Conservation (phyloP, 2,797 vertebrate species). For the Girardinus metallicus region DNA sequence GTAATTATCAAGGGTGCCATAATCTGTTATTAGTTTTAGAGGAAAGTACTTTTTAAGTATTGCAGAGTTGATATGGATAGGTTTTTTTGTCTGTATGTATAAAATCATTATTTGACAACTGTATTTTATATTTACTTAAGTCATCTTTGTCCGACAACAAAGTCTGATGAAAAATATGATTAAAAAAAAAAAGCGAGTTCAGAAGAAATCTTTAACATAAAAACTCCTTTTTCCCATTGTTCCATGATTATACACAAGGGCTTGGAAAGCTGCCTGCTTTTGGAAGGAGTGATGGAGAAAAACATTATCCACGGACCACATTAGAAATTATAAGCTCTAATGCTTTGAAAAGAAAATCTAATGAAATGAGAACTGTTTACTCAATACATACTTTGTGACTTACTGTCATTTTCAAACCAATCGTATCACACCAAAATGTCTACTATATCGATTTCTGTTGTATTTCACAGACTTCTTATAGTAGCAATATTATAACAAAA, state of each 20-base stretch:
- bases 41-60: neutral
- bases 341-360: neutral
- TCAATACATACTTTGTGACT: neutral
- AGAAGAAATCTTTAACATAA: neutral
- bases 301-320: neutral
- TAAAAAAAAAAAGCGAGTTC: no score
- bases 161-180: neutral
- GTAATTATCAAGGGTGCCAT: no score
- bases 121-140: no score
- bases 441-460: neutral
- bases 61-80: neutral
- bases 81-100: neutral
- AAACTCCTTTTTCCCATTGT: neutral
- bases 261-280: neutral
- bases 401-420: neutral
- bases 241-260: neutral
- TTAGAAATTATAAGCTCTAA: neutral
- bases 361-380: neutral
- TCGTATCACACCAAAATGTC: neutral
- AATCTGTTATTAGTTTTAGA: neutral
- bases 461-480: neutral
- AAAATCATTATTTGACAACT: neutral
- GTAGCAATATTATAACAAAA: no score
- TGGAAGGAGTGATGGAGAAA: neutral
- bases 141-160: no score